phyloP scores from a whole-genome alignment of 2,113 vertebrate genomes.

The Opisthocomus hoazin region DNA sequence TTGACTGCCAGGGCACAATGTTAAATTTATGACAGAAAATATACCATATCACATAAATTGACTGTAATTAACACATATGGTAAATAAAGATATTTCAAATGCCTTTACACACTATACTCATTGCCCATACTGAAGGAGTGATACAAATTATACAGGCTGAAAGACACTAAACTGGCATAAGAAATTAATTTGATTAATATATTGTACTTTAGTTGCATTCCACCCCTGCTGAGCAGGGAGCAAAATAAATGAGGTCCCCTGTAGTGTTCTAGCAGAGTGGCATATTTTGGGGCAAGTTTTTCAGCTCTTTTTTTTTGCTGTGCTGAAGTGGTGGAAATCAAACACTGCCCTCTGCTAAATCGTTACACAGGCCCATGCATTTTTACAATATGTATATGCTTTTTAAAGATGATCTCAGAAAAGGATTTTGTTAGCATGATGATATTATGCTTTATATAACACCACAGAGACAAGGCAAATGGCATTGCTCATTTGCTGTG shows the following conservation, averaged over 20 bases:
- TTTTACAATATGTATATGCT: background rate
- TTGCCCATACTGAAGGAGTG: background rate
- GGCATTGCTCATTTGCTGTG: background rate
- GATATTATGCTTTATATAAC: background rate
- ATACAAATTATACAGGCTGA: background rate
- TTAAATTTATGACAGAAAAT: background rate
- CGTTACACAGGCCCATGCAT: background rate
- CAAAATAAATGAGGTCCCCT: background rate
- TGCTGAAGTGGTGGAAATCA: background rate
- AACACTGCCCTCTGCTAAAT: background rate
- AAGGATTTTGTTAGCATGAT: background rate
- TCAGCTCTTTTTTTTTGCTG: background rate
- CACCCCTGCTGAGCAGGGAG: background rate
- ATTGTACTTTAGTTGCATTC: background rate
- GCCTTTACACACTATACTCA: background rate
- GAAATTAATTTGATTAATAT: background rate
- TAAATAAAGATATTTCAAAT: background rate
- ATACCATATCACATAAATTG: background rate
- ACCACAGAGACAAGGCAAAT: background rate
- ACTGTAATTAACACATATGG: background rate
- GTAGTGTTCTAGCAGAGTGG: background rate
- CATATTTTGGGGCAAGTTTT: background rate
- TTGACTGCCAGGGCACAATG: rapidly evolving
- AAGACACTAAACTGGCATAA: background rate
- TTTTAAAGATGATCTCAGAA: background rate